Base-by-base conservation (phyloP, 2,113 vertebrate species). In the Ceyx margarethae region DNA sequence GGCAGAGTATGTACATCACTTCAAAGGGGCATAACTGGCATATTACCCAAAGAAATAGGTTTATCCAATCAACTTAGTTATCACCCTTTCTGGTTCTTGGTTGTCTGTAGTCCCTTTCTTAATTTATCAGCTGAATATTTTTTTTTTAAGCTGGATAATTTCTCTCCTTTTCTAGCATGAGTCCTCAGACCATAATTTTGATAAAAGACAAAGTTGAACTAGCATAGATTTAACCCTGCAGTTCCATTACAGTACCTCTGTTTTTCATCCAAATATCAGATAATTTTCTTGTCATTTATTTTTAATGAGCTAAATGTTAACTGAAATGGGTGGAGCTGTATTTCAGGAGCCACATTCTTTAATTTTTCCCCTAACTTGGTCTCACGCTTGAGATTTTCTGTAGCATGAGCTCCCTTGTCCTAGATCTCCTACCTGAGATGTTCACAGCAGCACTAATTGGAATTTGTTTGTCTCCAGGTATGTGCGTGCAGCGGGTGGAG, bases 1-100 rank as follows among this genome's bases (percentile, higher is more conserved):
- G 96, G 98, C 98, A 96, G 93, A 98, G 99, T 99, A 99, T 81
- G 99, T 99, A 98, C 81, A 72, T 67, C 75, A 53, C n/a, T 73
- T 95, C 33, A 87, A 50, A 90, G 72, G 61, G 91, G 58, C 13
- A 3, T 64, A 60, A 81, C 12, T 80, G 87, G 89, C 57, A 95
- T 85, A 81, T 75, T 58, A 81, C 72, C n/a, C 31, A 60, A 54
- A 74, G 68, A 72, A 85, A 42, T 16, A 57, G 28, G 4, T 13
- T 82, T 71, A 65, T 15, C 37, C 42, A 86, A 15, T 56, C 25
- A 81, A n/a, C 94, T 75, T 57, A 58, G 40, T 58, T 87, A 10
- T 79, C 45, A 61, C 37, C 33, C 26, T 68, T 25, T 86, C 26
- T 33, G 92, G 8, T 37, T 88, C 17, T 64, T 93, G 37, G 8